Conservation (phyloP, 2,113 vertebrate species). For the Cyprinodon tularosa region DNA sequence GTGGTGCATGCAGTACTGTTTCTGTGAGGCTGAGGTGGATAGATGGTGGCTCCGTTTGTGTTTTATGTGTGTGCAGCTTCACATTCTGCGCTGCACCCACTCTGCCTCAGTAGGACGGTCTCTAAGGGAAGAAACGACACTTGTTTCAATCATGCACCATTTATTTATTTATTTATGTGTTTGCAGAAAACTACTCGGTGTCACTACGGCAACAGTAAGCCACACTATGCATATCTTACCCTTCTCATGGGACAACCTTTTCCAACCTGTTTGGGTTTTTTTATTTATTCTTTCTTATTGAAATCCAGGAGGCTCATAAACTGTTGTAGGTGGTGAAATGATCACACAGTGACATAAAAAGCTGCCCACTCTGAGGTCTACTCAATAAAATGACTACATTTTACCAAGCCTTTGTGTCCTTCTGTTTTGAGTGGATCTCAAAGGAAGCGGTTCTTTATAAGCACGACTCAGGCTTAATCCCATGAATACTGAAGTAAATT, state of each 20-base stretch:
- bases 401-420: too few species aligned
- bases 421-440: too few species aligned
- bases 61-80: background rate
- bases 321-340: too few species aligned
- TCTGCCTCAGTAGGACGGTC: slow-evolving; percentile 43
- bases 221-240: slow-evolving; percentile 17
- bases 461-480: too few species aligned
- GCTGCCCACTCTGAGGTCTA: too few species aligned
- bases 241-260: slow-evolving; percentile 23
- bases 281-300: slow-evolving; percentile 14
- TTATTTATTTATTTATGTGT: slow-evolving; percentile 75
- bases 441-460: too few species aligned
- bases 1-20: slow-evolving; percentile 18
- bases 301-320: background rate
- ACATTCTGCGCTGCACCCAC: slow-evolving; percentile 33
- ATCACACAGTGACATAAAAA: too few species aligned
- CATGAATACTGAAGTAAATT: too few species aligned
- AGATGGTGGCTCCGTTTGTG: slow-evolving; percentile 1
- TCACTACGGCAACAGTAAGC: slow-evolving; percentile 54
- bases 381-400: too few species aligned
- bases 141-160: slow-evolving; percentile 42
- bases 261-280: background rate
- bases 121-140: slow-evolving; percentile 4
- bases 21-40: background rate
- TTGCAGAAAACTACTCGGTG: slow-evolving; percentile 17